Percentiles rank a stretch among this genome's conserved stretches.
phyloP scores from a whole-genome alignment of 2,888 invertebrate species.

The Drosophila infuscata region DNA sequence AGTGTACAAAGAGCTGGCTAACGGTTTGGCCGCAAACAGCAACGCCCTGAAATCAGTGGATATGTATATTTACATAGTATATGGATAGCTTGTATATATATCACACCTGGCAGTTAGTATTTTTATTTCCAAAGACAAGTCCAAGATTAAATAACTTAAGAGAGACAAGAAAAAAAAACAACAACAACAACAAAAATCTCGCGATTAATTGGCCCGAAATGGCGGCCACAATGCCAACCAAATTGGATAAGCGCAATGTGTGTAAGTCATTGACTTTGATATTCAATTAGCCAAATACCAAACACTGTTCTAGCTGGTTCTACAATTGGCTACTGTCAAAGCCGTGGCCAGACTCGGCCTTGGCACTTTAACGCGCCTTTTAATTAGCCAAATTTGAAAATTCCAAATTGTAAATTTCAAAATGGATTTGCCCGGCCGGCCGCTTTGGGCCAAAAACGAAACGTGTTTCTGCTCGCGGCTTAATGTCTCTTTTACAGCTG shows the following conservation, averaged over 20 bases:
- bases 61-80: conserved; percentile 18
- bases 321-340: conserved; percentile 73
- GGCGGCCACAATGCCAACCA: conserved; percentile 68
- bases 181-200: conserved; percentile 7
- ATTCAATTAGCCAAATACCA: conserved; percentile 75
- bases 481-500: conserved; percentile 45
- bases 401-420: conserved; percentile 42
- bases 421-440: conserved; percentile 35
- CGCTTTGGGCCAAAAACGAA: conserved; percentile 62
- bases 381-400: conserved; percentile 80
- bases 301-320: conserved; percentile 75
- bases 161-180: conserved; percentile 6
- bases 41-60: conserved; percentile 34
- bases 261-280: conserved; percentile 82
- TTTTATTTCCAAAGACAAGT: conserved; percentile 43
- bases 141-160: conserved; percentile 64
- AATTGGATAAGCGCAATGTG: conserved; percentile 71
- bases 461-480: conserved; percentile 57
- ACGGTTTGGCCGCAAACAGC: conserved; percentile 59
- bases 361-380: conserved; percentile 76
- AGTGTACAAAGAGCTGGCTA: conserved; percentile 56
- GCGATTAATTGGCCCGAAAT: conserved; percentile 76
- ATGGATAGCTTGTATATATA: conserved; percentile 13
- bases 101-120: conserved; percentile 46
- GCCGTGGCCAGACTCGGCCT: conserved; percentile 57